Conservation (phyloP, 2,113 vertebrate genomes). For the Rhea americana region DNA sequence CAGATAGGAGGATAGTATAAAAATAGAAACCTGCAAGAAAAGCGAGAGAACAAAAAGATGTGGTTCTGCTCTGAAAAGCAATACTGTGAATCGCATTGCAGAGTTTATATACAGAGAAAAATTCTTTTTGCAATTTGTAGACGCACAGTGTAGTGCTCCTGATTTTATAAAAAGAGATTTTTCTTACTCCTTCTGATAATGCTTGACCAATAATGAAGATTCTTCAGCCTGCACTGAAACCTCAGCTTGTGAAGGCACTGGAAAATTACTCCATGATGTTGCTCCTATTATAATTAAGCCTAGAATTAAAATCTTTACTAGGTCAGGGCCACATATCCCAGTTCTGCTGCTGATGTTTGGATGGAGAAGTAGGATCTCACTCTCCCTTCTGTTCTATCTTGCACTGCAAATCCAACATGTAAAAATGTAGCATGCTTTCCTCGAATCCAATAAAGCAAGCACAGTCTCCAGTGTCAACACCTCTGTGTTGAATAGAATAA, state of each 20-base stretch:
- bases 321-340: neutral
- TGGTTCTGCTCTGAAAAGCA: neutral
- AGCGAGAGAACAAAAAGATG: neutral
- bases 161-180: neutral
- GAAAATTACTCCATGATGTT: neutral
- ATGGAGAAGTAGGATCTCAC: neutral
- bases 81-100: neutral
- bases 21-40: slow-evolving; percentile 23
- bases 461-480: accelerated
- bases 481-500: neutral
- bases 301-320: neutral
- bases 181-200: neutral
- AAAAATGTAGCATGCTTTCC: neutral
- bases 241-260: neutral
- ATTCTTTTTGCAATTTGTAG: neutral
- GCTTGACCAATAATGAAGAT: neutral
- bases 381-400: neutral
- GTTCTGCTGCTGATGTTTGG: neutral
- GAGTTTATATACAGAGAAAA: neutral
- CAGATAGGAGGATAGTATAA: neutral
- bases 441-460: neutral
- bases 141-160: neutral
- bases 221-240: neutral
- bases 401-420: neutral
- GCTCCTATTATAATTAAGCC: neutral